Evolutionary conservation across 2,888 invertebrate species (phyloP).

Genomic region (Heliconius cydno): DNA sequence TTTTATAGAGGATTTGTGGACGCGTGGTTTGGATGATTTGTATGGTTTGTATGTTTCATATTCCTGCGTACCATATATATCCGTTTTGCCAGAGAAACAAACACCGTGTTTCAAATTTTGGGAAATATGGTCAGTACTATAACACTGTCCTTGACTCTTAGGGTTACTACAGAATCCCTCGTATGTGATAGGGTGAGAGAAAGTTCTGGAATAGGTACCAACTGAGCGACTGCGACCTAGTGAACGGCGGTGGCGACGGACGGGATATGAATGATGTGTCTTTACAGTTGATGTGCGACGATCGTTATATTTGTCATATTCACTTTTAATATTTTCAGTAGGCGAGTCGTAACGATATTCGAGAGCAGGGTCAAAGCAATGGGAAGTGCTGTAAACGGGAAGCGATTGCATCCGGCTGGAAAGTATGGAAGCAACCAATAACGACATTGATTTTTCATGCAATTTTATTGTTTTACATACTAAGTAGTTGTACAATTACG

Average conservation of each 20-base stretch:
- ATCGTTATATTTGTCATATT: slow-evolving; percentile 19
- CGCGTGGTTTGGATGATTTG: slow-evolving; percentile 26
- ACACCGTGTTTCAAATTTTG: slow-evolving; percentile 3
- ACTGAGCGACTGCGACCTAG: slow-evolving; percentile 70
- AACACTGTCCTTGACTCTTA: slow-evolving; percentile 58
- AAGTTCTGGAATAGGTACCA: slow-evolving; percentile 60
- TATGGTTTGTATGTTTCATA: slow-evolving; percentile 45
- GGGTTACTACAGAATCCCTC: slow-evolving; percentile 69
- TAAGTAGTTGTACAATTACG: neutral
- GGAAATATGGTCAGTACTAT: slow-evolving; percentile 4
- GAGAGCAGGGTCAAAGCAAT: slow-evolving; percentile 66
- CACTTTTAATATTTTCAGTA: slow-evolving; percentile 31
- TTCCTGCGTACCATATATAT: slow-evolving; percentile 5
- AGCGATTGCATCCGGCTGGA: slow-evolving; percentile 72
- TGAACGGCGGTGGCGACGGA: slow-evolving; percentile 59
- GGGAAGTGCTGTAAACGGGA: slow-evolving; percentile 68
- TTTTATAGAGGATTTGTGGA: slow-evolving; percentile 31
- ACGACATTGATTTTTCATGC: slow-evolving; percentile 39
- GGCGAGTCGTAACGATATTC: slow-evolving; percentile 48
- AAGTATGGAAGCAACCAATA: slow-evolving; percentile 50
- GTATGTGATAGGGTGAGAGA: slow-evolving; percentile 59
- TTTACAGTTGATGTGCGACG: slow-evolving; percentile 21
- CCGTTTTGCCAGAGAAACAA: slow-evolving; percentile 8
- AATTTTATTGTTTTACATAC: slow-evolving; percentile 14
- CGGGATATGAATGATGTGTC: slow-evolving; percentile 55